Percentiles rank a stretch among this genome's conserved stretches.
Conservation (phyloP, 2,113 vertebrate genomes). For the Mus pahari region DNA sequence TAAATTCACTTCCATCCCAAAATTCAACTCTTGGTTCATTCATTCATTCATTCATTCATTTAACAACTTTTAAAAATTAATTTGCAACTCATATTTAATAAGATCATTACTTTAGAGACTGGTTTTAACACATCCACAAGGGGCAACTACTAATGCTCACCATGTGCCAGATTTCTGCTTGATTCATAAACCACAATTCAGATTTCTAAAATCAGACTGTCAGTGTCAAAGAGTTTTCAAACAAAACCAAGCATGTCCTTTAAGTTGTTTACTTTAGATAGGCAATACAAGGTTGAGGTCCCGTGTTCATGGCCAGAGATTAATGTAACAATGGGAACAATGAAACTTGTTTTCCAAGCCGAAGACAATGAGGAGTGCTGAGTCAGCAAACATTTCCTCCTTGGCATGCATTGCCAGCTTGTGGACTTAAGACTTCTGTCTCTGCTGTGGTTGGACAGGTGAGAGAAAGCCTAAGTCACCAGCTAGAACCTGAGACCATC, state of each 20-base stretch:
- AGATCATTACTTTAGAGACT: not conserved
- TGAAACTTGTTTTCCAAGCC: constrained; percentile 3
- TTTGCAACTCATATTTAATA: not conserved
- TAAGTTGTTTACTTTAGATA: not conserved
- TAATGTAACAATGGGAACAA: constrained; percentile 24
- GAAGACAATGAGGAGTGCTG: not conserved
- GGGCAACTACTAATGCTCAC: not conserved
- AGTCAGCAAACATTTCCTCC: not conserved
- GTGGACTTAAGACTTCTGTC: not conserved
- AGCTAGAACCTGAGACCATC: constrained; percentile 1
- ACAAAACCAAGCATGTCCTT: not conserved
- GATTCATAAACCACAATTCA: not conserved
- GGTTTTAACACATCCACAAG: constrained; percentile 36
- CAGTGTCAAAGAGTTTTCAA: constrained; percentile 39
- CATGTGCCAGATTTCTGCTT: not conserved
- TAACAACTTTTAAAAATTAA: not conserved
- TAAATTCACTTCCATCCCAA: not conserved
- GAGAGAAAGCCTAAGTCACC: not conserved
- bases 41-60: not conserved
- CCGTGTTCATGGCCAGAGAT: not conserved
- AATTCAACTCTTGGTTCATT: not conserved
- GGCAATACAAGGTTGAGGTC: not conserved
- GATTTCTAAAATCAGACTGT: not conserved
- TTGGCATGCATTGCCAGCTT: not conserved
- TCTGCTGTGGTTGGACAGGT: constrained; percentile 7